phyloP scores from a whole-genome alignment of 2,113 vertebrate species.

The Piprites chloris region DNA sequence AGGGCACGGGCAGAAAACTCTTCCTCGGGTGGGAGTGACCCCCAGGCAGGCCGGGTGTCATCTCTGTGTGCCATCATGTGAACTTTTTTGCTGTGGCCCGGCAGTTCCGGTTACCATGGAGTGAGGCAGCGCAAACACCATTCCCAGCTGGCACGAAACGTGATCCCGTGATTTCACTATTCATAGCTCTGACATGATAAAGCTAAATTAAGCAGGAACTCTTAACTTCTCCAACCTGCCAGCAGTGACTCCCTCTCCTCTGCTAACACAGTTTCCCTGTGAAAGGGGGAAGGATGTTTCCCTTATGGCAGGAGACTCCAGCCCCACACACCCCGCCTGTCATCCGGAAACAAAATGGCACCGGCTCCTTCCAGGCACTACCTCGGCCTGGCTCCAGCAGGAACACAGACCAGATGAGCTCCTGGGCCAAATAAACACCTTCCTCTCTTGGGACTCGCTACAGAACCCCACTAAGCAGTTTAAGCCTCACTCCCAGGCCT shows the following conservation, averaged over 20 bases:
- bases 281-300: neutral
- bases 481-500: neutral
- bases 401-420: neutral
- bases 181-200: conserved; percentile 40
- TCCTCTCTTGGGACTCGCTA: neutral
- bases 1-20: neutral
- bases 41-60: neutral
- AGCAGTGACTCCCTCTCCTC: neutral
- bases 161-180: conserved; percentile 31
- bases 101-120: conserved; percentile 57
- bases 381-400: neutral
- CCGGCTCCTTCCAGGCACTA: neutral
- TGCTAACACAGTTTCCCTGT: neutral
- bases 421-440: neutral
- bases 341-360: conserved; percentile 19
- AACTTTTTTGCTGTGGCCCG: neutral
- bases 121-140: conserved; percentile 15
- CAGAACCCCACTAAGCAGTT: neutral
- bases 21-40: neutral
- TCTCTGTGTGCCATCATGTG: neutral
- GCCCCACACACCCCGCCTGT: neutral
- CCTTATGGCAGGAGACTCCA: neutral
- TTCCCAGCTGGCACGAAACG: conserved; percentile 41
- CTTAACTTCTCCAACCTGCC: neutral
- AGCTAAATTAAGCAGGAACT: conserved; percentile 47